These are phyloP conservation scores for Cephalotes varians DNA, from an alignment of 2,888 invertebrate genomes.

Conservation along the genomic window DNA sequence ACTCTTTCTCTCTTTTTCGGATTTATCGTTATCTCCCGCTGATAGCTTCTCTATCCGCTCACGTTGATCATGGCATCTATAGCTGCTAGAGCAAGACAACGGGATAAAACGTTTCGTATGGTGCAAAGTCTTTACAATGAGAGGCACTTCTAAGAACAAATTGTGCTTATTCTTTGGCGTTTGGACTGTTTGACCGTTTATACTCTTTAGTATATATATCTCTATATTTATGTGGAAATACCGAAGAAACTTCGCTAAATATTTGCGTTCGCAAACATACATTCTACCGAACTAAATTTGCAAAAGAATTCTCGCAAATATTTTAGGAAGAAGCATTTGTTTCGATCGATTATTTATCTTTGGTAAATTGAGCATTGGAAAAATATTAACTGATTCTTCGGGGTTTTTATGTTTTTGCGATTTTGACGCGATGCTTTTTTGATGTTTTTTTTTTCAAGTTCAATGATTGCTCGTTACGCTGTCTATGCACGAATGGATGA, in stretches of 20 bases:
- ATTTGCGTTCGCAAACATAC: conserved; percentile 12
- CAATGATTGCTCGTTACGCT: not conserved
- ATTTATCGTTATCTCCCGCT: conserved; percentile 40
- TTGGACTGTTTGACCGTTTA: not conserved
- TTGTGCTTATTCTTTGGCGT: not conserved
- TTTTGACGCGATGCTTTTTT: not conserved
- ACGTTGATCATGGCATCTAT: conserved; percentile 29
- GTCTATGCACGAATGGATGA: not conserved
- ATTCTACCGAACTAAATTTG: not conserved
- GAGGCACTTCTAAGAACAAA: conserved; percentile 19
- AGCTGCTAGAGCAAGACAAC: conserved; percentile 7
- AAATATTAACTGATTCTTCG: not conserved
- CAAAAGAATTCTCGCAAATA: conserved; percentile 1
- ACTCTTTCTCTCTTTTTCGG: conserved; percentile 20
- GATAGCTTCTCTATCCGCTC: conserved; percentile 23
- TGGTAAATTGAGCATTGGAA: not conserved
- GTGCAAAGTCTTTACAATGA: conserved; percentile 20
- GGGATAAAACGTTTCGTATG: conserved; percentile 15
- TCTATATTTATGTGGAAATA: conserved; percentile 39
- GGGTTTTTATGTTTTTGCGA: not conserved
- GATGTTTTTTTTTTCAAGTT: not conserved
- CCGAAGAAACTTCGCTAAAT: conserved; percentile 18
- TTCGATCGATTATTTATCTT: not conserved
- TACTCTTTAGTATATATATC: no score
- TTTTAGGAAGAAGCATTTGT: conserved; percentile 6